Conservation (phyloP, 2,888 invertebrate genomes). For the Rugalucina vietnamica region DNA sequence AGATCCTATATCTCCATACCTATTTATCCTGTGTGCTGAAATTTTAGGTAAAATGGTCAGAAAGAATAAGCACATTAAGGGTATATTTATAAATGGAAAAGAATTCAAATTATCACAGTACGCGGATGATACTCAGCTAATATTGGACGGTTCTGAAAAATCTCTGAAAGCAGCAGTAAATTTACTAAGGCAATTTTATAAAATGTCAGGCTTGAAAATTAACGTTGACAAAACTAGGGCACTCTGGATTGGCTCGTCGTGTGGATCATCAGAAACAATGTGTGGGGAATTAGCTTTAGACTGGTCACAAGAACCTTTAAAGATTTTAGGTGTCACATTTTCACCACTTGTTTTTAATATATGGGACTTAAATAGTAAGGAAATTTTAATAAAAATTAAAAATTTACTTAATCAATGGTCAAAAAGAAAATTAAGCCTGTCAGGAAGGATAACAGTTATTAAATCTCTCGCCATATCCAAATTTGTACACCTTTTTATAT, state of each 20-base stretch:
- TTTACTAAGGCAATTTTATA: neutral
- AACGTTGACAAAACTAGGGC: neutral
- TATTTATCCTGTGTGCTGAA: neutral
- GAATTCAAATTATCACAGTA: neutral
- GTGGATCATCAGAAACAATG: neutral
- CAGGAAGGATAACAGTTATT: neutral
- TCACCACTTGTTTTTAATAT: neutral
- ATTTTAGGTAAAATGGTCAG: neutral
- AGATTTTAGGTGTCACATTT: neutral
- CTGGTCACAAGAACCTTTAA: neutral
- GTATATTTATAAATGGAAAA: neutral
- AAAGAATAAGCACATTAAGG: neutral
- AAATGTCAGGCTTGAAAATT: neutral
- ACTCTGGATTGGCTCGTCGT: neutral
- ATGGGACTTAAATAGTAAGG: neutral
- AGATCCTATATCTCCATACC: neutral
- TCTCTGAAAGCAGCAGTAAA: neutral
- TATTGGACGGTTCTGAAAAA: neutral
- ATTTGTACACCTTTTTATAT: neutral
- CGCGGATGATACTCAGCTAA: neutral
- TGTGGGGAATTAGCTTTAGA: neutral
- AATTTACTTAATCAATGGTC: neutral
- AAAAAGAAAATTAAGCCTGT: neutral
- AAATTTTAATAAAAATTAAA: neutral
- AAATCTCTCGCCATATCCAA: neutral